Percentiles rank a stretch among this genome's conserved stretches.
Evolutionary conservation across 2,797 vertebrate genomes (phyloP).

Genomic region (Urocyon cinereoargenteus): DNA sequence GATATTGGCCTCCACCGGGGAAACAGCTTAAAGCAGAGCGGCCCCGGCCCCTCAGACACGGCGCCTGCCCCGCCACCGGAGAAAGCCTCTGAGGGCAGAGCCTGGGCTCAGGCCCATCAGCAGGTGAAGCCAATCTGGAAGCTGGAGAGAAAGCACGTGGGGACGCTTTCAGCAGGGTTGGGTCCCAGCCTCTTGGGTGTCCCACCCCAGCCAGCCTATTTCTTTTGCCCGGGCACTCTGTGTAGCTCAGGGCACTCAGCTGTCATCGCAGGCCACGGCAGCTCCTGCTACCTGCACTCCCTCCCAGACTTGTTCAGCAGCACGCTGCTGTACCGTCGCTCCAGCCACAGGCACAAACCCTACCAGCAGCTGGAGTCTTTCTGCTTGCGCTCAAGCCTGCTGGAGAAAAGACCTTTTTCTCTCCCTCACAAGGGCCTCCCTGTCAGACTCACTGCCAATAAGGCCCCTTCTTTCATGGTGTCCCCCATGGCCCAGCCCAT

Average conservation of each 20-base stretch:
- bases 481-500: slow-evolving; percentile 80
- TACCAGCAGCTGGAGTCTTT: slow-evolving; percentile 83
- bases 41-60: slow-evolving; percentile 57
- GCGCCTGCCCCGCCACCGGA: slow-evolving; percentile 37
- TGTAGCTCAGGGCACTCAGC: slow-evolving; percentile 72
- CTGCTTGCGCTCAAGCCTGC: slow-evolving; percentile 77
- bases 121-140: slow-evolving; percentile 86
- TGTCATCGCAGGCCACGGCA: neutral
- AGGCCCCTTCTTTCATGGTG: slow-evolving; percentile 47
- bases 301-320: slow-evolving; percentile 78
- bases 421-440: slow-evolving; percentile 65
- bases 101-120: slow-evolving; percentile 80
- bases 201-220: slow-evolving; percentile 83
- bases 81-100: slow-evolving; percentile 69
- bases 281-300: slow-evolving; percentile 65
- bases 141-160: slow-evolving; percentile 83
- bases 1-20: slow-evolving; percentile 81
- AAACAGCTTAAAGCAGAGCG: slow-evolving; percentile 59
- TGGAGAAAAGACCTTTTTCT: slow-evolving; percentile 82
- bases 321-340: slow-evolving; percentile 80
- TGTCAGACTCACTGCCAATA: slow-evolving; percentile 73
- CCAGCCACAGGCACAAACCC: slow-evolving; percentile 80
- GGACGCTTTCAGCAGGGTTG: slow-evolving; percentile 74
- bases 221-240: slow-evolving; percentile 78
- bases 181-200: slow-evolving; percentile 85